A percentile compares a stretch with the other conserved stretches of the same genome.
Evolutionary conservation across 2,113 vertebrate species (phyloP).

Genomic region (Glareola pratincola): DNA sequence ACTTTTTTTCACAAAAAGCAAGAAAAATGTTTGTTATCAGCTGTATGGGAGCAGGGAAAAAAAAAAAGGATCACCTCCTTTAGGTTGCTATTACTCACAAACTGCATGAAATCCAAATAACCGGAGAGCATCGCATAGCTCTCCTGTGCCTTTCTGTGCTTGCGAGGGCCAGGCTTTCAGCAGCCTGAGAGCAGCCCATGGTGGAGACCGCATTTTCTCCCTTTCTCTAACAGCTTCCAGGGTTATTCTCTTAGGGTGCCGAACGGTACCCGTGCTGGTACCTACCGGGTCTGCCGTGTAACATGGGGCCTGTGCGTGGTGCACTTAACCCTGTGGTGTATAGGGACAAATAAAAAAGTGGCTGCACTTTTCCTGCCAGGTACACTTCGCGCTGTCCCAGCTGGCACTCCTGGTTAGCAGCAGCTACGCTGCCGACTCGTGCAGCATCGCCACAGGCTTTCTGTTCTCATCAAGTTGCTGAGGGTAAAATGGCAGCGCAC

Average conservation of each 20-base stretch:
- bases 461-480: background rate
- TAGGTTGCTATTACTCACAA: background rate
- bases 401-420: background rate
- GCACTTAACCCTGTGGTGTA: background rate
- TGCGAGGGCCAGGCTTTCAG: background rate
- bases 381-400: background rate
- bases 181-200: background rate
- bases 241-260: background rate
- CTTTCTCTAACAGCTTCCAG: background rate
- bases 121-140: background rate
- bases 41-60: background rate
- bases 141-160: background rate
- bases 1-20: background rate
- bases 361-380: background rate
- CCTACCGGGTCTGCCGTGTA: background rate
- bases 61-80: background rate
- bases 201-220: background rate
- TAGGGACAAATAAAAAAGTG: background rate
- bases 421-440: fast-evolving
- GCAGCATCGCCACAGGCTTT: background rate
- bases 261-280: fast-evolving
- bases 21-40: background rate
- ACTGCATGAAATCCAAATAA: background rate
- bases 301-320: background rate
- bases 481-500: background rate